These are phyloP conservation scores for Pseudococcus longispinus DNA, from an alignment of 2,888 invertebrate species.

Conservation along the genomic window DNA sequence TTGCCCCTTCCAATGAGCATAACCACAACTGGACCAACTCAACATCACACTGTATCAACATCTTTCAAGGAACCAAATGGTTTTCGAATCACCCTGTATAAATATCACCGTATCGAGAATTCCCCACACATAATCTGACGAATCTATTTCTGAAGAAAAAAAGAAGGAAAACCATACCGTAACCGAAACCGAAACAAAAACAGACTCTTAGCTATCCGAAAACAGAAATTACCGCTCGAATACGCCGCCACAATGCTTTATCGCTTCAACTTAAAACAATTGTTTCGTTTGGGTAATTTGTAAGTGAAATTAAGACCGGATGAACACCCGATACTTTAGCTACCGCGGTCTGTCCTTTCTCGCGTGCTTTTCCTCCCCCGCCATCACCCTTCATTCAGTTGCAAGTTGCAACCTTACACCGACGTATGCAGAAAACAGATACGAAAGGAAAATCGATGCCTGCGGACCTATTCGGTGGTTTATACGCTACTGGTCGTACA, in stretches of 20 bases:
- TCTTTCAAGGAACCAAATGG: not conserved
- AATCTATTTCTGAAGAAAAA: not conserved
- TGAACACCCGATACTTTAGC: constrained; percentile 31
- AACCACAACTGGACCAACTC: too few species aligned
- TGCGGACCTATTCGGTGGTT: constrained; percentile 1
- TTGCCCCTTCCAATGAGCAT: too few species aligned
- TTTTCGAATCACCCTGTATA: not conserved
- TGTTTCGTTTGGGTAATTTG: constrained; percentile 40
- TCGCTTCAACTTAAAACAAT: constrained; percentile 36
- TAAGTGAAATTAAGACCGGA: constrained; percentile 39
- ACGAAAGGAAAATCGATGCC: constrained; percentile 13
- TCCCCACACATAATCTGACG: not conserved
- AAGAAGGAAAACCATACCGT: not conserved
- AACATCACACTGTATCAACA: not conserved
- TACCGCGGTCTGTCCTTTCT: not conserved
- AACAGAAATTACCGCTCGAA: not conserved
- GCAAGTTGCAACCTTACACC: constrained; percentile 3
- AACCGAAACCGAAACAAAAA: not conserved
- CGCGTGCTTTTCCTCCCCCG: constrained; percentile 2
- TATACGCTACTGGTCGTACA: not conserved
- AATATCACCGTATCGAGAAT: not conserved
- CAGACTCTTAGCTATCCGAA: not conserved
- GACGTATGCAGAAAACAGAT: not conserved
- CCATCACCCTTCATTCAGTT: not conserved
- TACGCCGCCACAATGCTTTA: not conserved